Evolutionary conservation across 2,113 vertebrate genomes (phyloP).

Genomic region (Hypanus sabinus): DNA sequence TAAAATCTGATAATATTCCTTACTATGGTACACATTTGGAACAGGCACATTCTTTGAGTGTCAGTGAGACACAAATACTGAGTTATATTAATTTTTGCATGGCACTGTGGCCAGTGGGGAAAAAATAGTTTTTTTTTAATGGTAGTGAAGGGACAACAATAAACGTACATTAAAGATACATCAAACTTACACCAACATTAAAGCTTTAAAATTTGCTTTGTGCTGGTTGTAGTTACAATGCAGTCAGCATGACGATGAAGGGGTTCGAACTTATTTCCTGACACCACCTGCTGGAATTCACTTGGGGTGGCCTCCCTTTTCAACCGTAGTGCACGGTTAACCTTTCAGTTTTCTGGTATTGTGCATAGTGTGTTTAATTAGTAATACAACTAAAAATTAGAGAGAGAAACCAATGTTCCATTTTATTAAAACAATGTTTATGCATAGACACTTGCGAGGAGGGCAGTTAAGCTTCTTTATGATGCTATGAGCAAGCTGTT

Average conservation of each 20-base stretch:
- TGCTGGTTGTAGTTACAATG: neutral
- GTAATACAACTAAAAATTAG: neutral
- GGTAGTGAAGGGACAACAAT: neutral
- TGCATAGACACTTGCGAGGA: neutral
- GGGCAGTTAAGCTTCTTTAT: slow-evolving; percentile 25
- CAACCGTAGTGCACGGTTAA: neutral
- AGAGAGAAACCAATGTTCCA: slow-evolving; percentile 4
- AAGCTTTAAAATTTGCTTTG: neutral
- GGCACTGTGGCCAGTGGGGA: neutral
- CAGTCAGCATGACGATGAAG: neutral
- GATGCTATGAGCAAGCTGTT: slow-evolving; percentile 21
- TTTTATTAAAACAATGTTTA: slow-evolving; percentile 34
- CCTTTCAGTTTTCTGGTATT: neutral
- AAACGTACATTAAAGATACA: too few species aligned
- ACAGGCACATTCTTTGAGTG: neutral
- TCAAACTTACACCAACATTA: neutral
- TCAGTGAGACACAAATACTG: neutral
- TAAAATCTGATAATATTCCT: neutral
- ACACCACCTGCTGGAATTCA: neutral
- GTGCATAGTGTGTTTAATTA: neutral
- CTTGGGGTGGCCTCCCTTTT: neutral
- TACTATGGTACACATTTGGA: neutral
- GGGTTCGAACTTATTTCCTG: neutral
- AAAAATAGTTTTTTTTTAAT: neutral
- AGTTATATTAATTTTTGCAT: neutral